A percentile compares a stretch with the other conserved stretches of the same genome.
These are phyloP conservation scores for Caenorhabditis drosophilae DNA, from an alignment of 2,888 invertebrate species.

Conservation along the genomic window DNA sequence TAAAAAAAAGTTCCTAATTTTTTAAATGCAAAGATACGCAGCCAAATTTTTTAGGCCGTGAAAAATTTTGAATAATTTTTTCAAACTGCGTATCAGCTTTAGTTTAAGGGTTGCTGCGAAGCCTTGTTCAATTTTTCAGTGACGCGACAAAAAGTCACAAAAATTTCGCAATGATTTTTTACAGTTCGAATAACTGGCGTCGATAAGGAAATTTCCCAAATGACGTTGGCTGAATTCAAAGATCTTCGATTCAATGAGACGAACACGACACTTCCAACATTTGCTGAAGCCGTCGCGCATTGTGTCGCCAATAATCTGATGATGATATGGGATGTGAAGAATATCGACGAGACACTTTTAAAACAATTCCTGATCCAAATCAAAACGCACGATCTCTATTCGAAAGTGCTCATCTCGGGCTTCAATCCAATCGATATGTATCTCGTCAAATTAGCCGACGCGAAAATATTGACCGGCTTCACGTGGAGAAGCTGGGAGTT, in stretches of 20 bases:
- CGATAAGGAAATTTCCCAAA: conserved; percentile 27
- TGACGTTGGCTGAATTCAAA: conserved; percentile 28
- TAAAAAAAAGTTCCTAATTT: too few relatives aligned
- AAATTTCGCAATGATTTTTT: too few relatives aligned
- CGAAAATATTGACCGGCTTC: conserved; percentile 35
- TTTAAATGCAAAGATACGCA: not conserved
- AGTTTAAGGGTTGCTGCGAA: too few relatives aligned
- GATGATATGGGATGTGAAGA: conserved; percentile 42
- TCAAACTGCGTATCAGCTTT: too few relatives aligned
- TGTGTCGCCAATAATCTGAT: conserved; percentile 19
- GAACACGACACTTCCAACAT: conserved; percentile 28
- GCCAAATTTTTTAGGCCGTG: not conserved
- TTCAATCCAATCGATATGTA: conserved; percentile 33
- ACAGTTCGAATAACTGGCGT: conserved; percentile 18
- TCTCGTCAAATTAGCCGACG: conserved; percentile 25
- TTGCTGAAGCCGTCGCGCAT: conserved; percentile 26
- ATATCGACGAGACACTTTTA: conserved; percentile 24
- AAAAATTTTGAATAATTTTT: too few relatives aligned
- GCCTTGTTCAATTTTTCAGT: conserved; percentile 1
- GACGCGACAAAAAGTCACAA: not conserved
- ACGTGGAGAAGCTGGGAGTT: conserved; percentile 33
- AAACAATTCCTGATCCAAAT: conserved; percentile 26
- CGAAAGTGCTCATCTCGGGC: conserved; percentile 28
- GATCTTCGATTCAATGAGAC: conserved; percentile 18
- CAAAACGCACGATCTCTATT: conserved; percentile 20